Evolutionary conservation across 2,797 vertebrate species (phyloP), one percentile per base, ranked within the genome.

Genomic region (Dendrocincla tyrannina): DNA sequence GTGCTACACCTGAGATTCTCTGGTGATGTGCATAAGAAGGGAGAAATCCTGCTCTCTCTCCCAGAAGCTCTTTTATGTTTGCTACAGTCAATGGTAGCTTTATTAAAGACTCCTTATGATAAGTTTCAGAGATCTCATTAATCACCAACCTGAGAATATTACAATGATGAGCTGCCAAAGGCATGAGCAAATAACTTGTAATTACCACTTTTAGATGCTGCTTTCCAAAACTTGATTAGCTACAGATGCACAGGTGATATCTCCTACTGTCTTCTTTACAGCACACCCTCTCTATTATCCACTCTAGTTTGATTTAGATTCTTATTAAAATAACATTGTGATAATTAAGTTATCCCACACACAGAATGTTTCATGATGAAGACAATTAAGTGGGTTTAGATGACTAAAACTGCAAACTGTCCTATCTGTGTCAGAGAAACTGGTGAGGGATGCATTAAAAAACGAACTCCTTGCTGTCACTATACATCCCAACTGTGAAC

Each of bases 151-250:
- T 74, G 64, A 87, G 78, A 96, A 95, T 37, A 74, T 76, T 37
- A 60, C 75, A 44, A 39, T 4, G 55, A 95, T 67, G 89, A 87
- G 63, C 72, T 91, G 90, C 88, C 69, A 92, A 86, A 84, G 33
- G 50, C 77, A 90, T 88, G 87, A 94, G 79, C 50, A 92, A 91
- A 93, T 93, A 62, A 81, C 35, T 67, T 28, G 41, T 91, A 88
- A 95, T 93, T 91, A 76, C 77, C 64, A 68, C 70, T 35, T 95
- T 82, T 74, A 93, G 69, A 50, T 64, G 77, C 56, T 91, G 80
- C 63, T 94, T 53, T 89, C 91, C 70, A 91, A 67, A 96, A 86
- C 63, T 33, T 87, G 80, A 89, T 90, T 84, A 92, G 44, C 69
- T 88, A 69, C 74, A 93, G 91, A 93, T 37, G 85, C 30, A 75